Evolutionary conservation across 92 coral and sea anemone genomes (phyloP).

Genomic region (Muricea muricata): DNA sequence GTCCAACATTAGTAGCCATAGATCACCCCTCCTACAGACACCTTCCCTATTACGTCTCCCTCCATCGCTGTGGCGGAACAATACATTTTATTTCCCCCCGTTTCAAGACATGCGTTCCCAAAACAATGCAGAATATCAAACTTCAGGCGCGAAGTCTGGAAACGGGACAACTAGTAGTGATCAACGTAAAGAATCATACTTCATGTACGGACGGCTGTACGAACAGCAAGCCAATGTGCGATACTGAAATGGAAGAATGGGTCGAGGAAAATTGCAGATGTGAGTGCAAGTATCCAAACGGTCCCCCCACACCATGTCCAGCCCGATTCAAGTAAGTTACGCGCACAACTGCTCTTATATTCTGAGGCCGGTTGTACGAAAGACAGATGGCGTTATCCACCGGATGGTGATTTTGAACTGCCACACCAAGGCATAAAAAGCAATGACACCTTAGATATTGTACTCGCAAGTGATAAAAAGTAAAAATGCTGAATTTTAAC

Average conservation of each 20-base stretch:
- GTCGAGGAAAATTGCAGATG: slow-evolving; percentile 48
- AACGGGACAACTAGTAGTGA: background rate
- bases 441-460: too few relatives aligned
- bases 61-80: slow-evolving; percentile 71
- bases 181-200: slow-evolving; percentile 65
- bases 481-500: too few relatives aligned
- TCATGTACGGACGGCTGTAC: slow-evolving; percentile 59
- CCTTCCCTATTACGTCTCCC: slow-evolving; percentile 61
- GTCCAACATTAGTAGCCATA: slow-evolving; percentile 60
- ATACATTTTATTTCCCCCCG: slow-evolving; percentile 34
- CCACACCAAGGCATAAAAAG: too few relatives aligned
- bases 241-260: slow-evolving; percentile 42
- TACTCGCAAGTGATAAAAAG: too few relatives aligned
- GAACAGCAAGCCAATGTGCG: slow-evolving; percentile 38
- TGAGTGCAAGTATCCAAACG: slow-evolving; percentile 58
- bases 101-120: slow-evolving; percentile 32
- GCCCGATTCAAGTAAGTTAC: slow-evolving; percentile 53
- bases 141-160: slow-evolving; percentile 24
- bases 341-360: background rate
- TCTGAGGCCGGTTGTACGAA: too few relatives aligned
- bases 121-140: slow-evolving; percentile 42
- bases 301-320: slow-evolving; percentile 44
- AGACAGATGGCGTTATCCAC: too few relatives aligned
- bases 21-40: slow-evolving; percentile 28
- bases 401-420: too few relatives aligned